Evolutionary conservation across 2,113 vertebrate species (phyloP).

Genomic region (Sporophila hypoxantha): DNA sequence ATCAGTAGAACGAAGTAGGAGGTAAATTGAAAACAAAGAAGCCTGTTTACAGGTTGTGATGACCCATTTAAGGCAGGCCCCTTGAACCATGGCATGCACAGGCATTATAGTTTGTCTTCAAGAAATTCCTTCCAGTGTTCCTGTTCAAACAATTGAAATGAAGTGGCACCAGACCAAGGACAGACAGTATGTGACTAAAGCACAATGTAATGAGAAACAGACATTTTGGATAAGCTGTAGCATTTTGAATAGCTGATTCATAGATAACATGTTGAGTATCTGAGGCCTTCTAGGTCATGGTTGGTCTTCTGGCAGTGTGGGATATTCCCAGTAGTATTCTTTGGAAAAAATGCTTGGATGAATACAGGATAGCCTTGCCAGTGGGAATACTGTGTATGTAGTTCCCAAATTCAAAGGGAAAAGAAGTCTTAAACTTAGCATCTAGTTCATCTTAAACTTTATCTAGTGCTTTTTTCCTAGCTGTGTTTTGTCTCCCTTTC

Average conservation of each 20-base stretch:
- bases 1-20: background rate
- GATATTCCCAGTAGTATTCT: background rate
- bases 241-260: background rate
- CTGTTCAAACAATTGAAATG: constrained; percentile 1
- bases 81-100: background rate
- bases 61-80: background rate
- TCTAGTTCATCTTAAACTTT: background rate
- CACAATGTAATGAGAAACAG: constrained; percentile 6
- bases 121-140: constrained; percentile 6
- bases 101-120: background rate
- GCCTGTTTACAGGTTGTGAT: background rate
- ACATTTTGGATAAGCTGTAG: background rate
- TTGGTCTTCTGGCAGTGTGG: background rate
- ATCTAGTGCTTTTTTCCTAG: background rate
- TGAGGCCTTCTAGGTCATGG: background rate
- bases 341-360: background rate
- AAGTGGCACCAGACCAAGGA: constrained; percentile 17
- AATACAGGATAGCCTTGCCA: background rate
- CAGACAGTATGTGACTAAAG: constrained; percentile 21
- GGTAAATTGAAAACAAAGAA: background rate
- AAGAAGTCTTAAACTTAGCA: background rate
- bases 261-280: background rate
- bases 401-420: background rate
- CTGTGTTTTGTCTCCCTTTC: background rate
- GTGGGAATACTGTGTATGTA: background rate